Evolutionary conservation across 2,888 invertebrate genomes (phyloP), one percentile per base, ranked within the genome.

Genomic region (Zhuqinia jingwanae): DNA sequence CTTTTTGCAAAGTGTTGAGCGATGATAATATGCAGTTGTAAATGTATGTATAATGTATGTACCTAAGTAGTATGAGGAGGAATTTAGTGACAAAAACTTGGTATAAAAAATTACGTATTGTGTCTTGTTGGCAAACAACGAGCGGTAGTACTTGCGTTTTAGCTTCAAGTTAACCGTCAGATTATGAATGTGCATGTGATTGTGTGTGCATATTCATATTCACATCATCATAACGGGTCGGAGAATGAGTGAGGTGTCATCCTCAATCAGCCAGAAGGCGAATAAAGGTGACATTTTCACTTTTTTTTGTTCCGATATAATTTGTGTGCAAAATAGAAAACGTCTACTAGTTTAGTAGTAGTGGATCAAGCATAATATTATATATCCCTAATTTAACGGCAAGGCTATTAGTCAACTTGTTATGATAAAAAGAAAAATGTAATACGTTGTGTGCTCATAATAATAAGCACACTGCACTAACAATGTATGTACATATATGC

Each of bases 251-350:
- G 58, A 58, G 45, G 56, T 27, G 27, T 63, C 82, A 82, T 60
- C 75, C 60, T 58, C 81, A 82, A n/a, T 75, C 75, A 60, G 36
- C 65, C 47, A 50, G 13, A 82, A 82, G 27, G 60, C 58, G 10
- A n/a, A n/a, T n/a, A n/a, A 47, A 47, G 50, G 75, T 73, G 82
- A 82, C 82, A 82, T 75, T 75, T 58, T 75, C 82, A 82, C n/a
- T n/a, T n/a, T n/a, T 60, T 75, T 75, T 73, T 82, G 73, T 60
- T 60, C 70, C 47, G 56, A 42, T 10, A 50, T 80, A 68, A 80
- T 80, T 80, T 68, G 65, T 27, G n/a, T 47, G 56, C 56, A 73
- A 70, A 73, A n/a, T n/a, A n/a, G n/a, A n/a, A 81, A 81, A 81
- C 17, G 70, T 80, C 68, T 73, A 58, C 53, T 77, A 25, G 63